Conservation (phyloP, 2,113 vertebrate species). For the Nannobrachium achirus region DNA sequence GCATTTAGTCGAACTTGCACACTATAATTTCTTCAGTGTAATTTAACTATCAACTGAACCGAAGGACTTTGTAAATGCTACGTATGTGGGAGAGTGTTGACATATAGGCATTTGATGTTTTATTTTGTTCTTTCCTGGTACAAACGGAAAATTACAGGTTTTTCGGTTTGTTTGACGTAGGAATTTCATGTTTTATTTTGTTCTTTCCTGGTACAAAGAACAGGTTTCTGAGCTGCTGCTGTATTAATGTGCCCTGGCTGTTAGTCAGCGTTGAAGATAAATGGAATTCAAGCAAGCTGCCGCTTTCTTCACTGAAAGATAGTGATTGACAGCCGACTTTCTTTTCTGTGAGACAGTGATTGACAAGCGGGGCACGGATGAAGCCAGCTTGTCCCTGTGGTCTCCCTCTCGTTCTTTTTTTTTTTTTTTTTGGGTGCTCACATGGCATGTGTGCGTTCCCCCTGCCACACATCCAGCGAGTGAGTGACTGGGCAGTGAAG, state of each 20-base stretch:
- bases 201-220: neutral
- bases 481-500: constrained; percentile 27
- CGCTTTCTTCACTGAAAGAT: constrained; percentile 9
- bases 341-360: too few species aligned
- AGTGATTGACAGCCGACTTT: constrained; percentile 9
- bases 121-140: neutral
- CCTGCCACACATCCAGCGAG: constrained; percentile 24
- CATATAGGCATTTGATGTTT: neutral
- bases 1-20: neutral
- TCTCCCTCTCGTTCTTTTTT: neutral
- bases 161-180: too few species aligned
- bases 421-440: too few species aligned
- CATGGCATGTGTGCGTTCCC: neutral
- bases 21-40: too few species aligned
- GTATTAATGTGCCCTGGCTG: constrained; percentile 25
- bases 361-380: too few species aligned
- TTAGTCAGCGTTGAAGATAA: constrained; percentile 8
- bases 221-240: constrained; percentile 13
- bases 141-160: constrained; percentile 2
- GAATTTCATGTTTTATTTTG: neutral
- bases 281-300: constrained; percentile 29
- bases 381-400: constrained; percentile 5
- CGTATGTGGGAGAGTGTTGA: too few species aligned
- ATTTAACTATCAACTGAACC: neutral
- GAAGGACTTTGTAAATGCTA: too few species aligned